Base-by-base conservation (phyloP, 2,888 invertebrate species). In the Cryptus armator region DNA sequence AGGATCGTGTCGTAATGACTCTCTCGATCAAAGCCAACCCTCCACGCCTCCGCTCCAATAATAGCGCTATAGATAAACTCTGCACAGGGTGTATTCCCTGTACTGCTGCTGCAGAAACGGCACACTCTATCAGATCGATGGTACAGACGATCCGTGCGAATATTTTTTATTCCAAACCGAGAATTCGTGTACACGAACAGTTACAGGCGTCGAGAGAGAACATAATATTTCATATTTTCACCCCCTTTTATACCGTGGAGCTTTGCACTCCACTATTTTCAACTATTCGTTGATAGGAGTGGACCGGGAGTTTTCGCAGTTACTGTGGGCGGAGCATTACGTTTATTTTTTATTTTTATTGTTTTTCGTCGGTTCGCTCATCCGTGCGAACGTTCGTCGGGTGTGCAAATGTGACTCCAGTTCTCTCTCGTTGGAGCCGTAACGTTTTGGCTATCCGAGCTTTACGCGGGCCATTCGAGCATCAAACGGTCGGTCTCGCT, bases 11-110 rank as follows among this genome's bases (percentile, higher is more conserved):
- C 77, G 67, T 84, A 84, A 84, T 81, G 84, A 77, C 84, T 72
- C 84, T 72, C 46, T 84, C 84, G 81, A 81, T 84, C 84, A 84
- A 84, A 76, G 84, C 81, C 81, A 81, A 66, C 66, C 81, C 37
- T 37, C 37, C 37, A 9, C 37, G 6, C 5, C 37, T 37, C 84
- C 75, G 46, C 32, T 10, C 10, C 67, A 77, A 76, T 62, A 81
- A 71, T 46, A 70, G 43, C 24, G 14, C 29, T 43, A 16, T 48
- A 64, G 10, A 59, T 44, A 72, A 59, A 12, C 75, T 53, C 6
- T 37, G 62, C 29, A 29, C 44, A 66, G 24, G 44, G 29, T 44
- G 37, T 43, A 44, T 37, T 37, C 7, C 32, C 10, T 14, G n/a
- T 16, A 64, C 19, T 5, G 19, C 16, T 0, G 12, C 29, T 2